Conservation (phyloP, 2,888 invertebrate genomes). For the Pelosia muscerda region DNA sequence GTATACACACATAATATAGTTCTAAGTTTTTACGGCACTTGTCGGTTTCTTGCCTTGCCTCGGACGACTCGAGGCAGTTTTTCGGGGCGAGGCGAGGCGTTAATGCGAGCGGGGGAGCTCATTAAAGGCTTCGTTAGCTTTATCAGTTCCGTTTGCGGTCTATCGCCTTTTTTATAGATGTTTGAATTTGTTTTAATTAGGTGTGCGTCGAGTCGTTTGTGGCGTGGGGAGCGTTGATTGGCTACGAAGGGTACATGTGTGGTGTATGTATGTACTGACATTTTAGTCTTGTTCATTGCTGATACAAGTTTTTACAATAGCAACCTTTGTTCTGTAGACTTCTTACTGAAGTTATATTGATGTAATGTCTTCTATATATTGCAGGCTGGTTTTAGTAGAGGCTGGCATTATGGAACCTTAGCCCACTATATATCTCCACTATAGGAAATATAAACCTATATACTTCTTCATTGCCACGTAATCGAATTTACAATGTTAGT, state of each 20-base stretch:
- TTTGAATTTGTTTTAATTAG: slow-evolving; percentile 68
- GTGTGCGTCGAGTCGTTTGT: slow-evolving; percentile 30
- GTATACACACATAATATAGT: slow-evolving; percentile 42
- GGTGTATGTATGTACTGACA: background rate
- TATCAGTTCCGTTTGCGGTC: slow-evolving; percentile 55
- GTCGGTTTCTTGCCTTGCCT: slow-evolving; percentile 44
- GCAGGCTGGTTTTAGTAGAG: too few relatives aligned
- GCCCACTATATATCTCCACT: too few relatives aligned
- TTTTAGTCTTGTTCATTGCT: background rate
- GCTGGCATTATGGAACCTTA: too few relatives aligned
- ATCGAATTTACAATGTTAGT: too few relatives aligned
- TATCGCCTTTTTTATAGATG: slow-evolving; percentile 63
- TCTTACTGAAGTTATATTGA: background rate
- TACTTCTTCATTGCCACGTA: too few relatives aligned
- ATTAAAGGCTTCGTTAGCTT: slow-evolving; percentile 58
- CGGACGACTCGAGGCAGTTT: slow-evolving; percentile 21
- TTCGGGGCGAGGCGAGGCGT: slow-evolving; percentile 24
- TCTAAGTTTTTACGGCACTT: slow-evolving; percentile 63
- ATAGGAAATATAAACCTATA: too few relatives aligned
- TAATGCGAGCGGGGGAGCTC: slow-evolving; percentile 50
- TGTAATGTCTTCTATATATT: too few relatives aligned
- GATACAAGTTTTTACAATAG: too few relatives aligned
- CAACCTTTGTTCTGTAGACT: background rate
- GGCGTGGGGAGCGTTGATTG: slow-evolving; percentile 11
- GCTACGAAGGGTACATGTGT: background rate